Evolutionary conservation across 2,113 vertebrate genomes (phyloP).

Genomic region (Gambusia holbrooki): DNA sequence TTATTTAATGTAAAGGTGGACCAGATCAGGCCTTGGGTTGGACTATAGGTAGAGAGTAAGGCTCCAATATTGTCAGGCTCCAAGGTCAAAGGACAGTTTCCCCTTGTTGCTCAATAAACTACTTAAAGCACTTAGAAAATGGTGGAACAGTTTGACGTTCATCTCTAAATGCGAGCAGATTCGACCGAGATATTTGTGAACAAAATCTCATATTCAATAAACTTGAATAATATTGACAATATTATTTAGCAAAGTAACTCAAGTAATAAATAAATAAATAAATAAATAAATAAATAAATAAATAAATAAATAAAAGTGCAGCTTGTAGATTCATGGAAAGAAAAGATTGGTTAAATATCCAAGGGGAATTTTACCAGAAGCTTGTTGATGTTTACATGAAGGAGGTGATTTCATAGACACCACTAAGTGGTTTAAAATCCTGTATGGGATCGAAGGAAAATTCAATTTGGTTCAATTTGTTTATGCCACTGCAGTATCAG

Average conservation of each 20-base stretch:
- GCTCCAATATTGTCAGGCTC: slow-evolving; percentile 65
- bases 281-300: no score
- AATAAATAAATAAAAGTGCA: neutral
- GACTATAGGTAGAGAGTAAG: slow-evolving; percentile 56
- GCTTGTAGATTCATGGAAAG: neutral
- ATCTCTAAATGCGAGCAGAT: neutral
- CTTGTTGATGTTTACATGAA: neutral
- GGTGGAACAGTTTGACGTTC: no score
- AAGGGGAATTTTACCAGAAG: neutral
- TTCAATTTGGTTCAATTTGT: neutral
- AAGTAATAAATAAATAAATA: neutral
- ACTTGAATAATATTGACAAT: neutral
- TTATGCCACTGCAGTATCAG: neutral
- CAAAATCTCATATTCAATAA: neutral
- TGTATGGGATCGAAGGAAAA: neutral
- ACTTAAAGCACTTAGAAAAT: slow-evolving; percentile 45
- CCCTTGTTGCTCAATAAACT: slow-evolving; percentile 64
- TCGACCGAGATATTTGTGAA: neutral
- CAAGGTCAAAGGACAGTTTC: slow-evolving; percentile 59
- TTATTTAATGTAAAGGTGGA: slow-evolving; percentile 57
- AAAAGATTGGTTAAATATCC: neutral
- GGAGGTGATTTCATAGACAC: neutral
- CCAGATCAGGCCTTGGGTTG: slow-evolving; percentile 55
- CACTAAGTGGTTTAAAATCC: neutral
- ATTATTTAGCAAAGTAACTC: neutral